phyloP scores from a whole-genome alignment of 92 coral and sea anemone genomes.

The Hydrozoanthus gracilis region DNA sequence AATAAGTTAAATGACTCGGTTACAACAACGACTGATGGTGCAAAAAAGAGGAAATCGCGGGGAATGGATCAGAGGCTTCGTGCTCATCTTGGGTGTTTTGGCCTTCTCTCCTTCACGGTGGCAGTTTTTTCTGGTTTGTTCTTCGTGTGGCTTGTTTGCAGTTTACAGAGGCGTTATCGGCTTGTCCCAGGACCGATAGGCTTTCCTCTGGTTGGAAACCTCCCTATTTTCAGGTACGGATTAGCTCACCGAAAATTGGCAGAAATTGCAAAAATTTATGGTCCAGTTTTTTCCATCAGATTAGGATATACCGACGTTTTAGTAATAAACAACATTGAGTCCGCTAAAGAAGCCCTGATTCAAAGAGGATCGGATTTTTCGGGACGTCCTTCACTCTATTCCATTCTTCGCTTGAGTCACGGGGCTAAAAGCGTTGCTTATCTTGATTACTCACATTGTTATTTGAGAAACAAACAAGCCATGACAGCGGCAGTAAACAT shows the following conservation, averaged over 20 bases:
- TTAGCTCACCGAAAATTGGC: slow-evolving; percentile 55
- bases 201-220: slow-evolving; percentile 59
- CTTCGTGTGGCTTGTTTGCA: slow-evolving; percentile 5
- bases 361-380: slow-evolving; percentile 57
- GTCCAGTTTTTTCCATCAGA: slow-evolving; percentile 56
- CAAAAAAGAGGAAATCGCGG: neutral
- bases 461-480: slow-evolving; percentile 51
- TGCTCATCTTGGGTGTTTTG: neutral
- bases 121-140: neutral
- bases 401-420: slow-evolving; percentile 48
- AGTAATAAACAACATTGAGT: slow-evolving; percentile 48
- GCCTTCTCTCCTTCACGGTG: neutral
- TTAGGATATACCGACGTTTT: slow-evolving; percentile 55
- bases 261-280: slow-evolving; percentile 56
- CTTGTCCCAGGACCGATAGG: slow-evolving; percentile 65
- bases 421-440: slow-evolving; percentile 33
- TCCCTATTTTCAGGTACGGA: slow-evolving; percentile 52
- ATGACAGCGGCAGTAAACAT: slow-evolving; percentile 44
- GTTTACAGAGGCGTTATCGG: neutral
- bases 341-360: slow-evolving; percentile 65
- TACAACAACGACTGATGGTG: neutral
- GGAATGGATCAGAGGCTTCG: slow-evolving; percentile 23
- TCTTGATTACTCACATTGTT: slow-evolving; percentile 41
- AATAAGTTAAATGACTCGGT: neutral
- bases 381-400: slow-evolving; percentile 63